Evolutionary conservation across 2,888 invertebrate genomes (phyloP).

Genomic region (Acronicta aceris): DNA sequence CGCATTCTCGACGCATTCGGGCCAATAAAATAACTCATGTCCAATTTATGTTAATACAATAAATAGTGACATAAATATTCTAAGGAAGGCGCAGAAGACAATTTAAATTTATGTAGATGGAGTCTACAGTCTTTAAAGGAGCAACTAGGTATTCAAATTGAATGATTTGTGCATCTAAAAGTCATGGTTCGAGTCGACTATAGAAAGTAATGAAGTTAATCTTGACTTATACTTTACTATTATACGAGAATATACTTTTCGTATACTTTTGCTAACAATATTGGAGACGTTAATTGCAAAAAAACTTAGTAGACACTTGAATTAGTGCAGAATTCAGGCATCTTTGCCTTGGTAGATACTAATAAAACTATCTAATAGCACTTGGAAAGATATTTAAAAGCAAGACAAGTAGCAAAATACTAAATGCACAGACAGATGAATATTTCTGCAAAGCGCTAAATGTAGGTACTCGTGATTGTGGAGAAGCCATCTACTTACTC

Average conservation of each 20-base stretch:
- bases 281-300: too few relatives aligned
- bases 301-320: too few relatives aligned
- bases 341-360: too few relatives aligned
- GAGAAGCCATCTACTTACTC: too few relatives aligned
- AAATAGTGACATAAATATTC: slow-evolving; percentile 88
- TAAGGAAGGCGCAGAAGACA: slow-evolving; percentile 78
- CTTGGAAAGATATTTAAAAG: too few relatives aligned
- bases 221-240: slow-evolving; percentile 10
- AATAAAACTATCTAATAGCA: too few relatives aligned
- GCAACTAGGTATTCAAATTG: slow-evolving; percentile 68
- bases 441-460: too few relatives aligned
- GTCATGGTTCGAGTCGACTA: slow-evolving; percentile 26
- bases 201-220: slow-evolving; percentile 29
- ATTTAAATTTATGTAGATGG: slow-evolving; percentile 85
- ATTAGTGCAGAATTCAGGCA: too few relatives aligned
- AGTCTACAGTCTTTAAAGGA: slow-evolving; percentile 71
- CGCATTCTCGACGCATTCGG: slow-evolving; percentile 81
- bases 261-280: too few relatives aligned
- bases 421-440: too few relatives aligned
- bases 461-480: too few relatives aligned
- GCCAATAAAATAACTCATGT: slow-evolving; percentile 88
- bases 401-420: too few relatives aligned
- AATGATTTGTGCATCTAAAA: slow-evolving; percentile 73
- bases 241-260: neutral
- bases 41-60: slow-evolving; percentile 89